A percentile compares a stretch with the other conserved stretches of the same genome.
Evolutionary conservation across 2,888 invertebrate species (phyloP).

Genomic region (Entomobrya proxima): DNA sequence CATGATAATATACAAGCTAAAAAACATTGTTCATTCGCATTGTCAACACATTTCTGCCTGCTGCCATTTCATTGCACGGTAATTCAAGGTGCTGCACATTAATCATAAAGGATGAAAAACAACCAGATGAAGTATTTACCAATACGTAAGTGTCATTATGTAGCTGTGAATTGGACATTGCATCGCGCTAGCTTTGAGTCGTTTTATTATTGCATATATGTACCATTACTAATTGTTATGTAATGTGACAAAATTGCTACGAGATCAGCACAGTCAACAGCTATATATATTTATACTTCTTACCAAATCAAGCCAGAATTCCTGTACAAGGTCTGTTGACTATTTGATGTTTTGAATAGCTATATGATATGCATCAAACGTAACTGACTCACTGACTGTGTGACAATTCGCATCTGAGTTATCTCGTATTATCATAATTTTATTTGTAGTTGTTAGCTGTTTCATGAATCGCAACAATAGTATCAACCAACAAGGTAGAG

Average conservation of each 20-base stretch:
- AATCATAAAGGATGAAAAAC: too few species aligned
- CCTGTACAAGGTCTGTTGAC: slow-evolving; percentile 61
- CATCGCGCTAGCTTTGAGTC: not conserved
- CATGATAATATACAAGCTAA: too few species aligned
- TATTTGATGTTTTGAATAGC: too few species aligned
- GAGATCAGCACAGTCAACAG: slow-evolving; percentile 32
- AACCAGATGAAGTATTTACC: too few species aligned
- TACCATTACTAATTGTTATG: slow-evolving; percentile 60
- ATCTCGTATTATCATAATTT: slow-evolving; percentile 9
- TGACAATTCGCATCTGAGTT: slow-evolving; percentile 51
- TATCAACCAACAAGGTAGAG: not conserved
- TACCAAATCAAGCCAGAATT: slow-evolving; percentile 65
- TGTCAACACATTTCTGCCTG: slow-evolving; percentile 5
- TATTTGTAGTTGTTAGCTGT: too few species aligned
- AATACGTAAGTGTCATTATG: not conserved
- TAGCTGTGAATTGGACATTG: not conserved
- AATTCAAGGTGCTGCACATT: slow-evolving; percentile 50
- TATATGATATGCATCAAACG: not conserved
- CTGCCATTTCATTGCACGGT: not conserved
- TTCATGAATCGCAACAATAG: slow-evolving; percentile 34
- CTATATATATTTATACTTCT: slow-evolving; percentile 37
- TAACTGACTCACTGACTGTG: slow-evolving; percentile 1
- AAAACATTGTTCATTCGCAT: not conserved
- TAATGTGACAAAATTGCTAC: slow-evolving; percentile 60
- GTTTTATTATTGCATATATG: not conserved